Percentiles rank a stretch among this genome's conserved stretches.
Evolutionary conservation across 2,113 vertebrate genomes (phyloP).

Genomic region (Microtus richardsoni): DNA sequence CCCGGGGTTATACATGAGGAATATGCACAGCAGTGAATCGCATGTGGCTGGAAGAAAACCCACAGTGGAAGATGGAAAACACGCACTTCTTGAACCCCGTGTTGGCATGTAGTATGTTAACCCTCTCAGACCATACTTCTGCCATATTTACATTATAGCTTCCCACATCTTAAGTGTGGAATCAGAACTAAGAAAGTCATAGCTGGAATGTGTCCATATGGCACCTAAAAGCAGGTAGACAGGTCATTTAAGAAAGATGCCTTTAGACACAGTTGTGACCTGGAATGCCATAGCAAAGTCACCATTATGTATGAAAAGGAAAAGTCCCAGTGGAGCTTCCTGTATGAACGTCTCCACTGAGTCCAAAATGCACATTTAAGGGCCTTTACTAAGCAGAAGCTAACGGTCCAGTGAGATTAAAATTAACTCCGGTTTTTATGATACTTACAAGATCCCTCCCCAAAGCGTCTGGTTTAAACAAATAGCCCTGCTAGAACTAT

Average conservation of each 20-base stretch:
- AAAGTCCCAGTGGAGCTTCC: neutral
- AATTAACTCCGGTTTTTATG: neutral
- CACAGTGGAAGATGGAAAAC: neutral
- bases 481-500: neutral
- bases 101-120: neutral
- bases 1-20: neutral
- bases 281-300: neutral
- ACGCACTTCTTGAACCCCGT: neutral
- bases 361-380: neutral
- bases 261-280: neutral
- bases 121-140: neutral
- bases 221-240: neutral
- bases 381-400: conserved; percentile 20
- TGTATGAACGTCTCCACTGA: conserved; percentile 2
- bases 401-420: neutral
- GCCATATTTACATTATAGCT: conserved; percentile 7
- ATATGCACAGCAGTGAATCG: neutral
- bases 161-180: conserved; percentile 9
- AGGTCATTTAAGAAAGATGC: neutral
- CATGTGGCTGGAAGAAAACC: neutral
- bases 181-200: neutral
- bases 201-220: neutral
- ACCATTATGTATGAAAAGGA: neutral
- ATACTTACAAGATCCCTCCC: neutral
- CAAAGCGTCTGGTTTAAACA: neutral